Evolutionary conservation across 2,888 invertebrate species (phyloP).

Genomic region (Palloptera scutellata): DNA sequence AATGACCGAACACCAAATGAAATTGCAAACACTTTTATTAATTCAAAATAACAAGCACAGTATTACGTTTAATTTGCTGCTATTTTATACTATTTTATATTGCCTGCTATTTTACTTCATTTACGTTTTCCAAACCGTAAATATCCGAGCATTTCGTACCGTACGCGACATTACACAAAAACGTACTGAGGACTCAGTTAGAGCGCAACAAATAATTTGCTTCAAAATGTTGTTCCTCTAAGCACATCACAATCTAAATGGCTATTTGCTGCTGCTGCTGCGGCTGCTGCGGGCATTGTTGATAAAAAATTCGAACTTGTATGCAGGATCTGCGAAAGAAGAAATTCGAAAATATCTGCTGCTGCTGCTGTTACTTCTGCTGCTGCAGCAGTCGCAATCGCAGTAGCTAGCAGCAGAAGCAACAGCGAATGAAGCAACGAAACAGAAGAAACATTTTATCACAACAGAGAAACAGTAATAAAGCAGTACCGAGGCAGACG

Average conservation of each 20-base stretch:
- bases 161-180: constrained; percentile 23
- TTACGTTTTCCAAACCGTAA: not conserved
- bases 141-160: constrained; percentile 21
- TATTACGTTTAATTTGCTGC: too few species aligned
- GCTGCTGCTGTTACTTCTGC: not conserved
- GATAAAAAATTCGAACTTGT: constrained; percentile 26
- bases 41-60: too few species aligned
- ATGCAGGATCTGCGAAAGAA: constrained; percentile 20
- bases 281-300: constrained; percentile 14
- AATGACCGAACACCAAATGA: too few species aligned
- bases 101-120: not conserved
- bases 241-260: too few species aligned
- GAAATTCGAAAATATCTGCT: constrained; percentile 31
- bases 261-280: not conserved
- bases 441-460: constrained; percentile 22
- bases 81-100: too few species aligned
- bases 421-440: not conserved
- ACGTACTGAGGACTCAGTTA: constrained; percentile 11
- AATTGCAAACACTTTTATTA: too few species aligned
- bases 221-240: not conserved
- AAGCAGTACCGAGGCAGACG: too few species aligned
- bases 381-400: not conserved
- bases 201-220: constrained; percentile 6
- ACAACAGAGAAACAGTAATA: constrained; percentile 21
- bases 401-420: not conserved